Conservation (phyloP, 1,140 invertebrate species). For the Neodiprion pinetum region DNA sequence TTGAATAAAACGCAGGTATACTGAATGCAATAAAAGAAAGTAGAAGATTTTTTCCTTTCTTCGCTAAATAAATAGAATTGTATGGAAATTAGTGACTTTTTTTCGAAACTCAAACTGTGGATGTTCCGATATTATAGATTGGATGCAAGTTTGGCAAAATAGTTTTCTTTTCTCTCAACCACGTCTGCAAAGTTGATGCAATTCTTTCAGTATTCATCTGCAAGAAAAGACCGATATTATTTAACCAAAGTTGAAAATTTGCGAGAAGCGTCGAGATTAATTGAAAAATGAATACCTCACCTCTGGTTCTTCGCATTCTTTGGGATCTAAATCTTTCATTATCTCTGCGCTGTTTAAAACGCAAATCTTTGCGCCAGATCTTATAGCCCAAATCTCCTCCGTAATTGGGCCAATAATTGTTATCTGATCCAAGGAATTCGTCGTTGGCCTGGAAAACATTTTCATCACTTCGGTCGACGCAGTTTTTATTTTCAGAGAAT, state of each 20-base stretch:
- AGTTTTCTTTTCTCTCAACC: conserved; percentile 38
- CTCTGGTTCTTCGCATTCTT: conserved; percentile 19
- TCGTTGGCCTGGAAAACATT: conserved; percentile 1
- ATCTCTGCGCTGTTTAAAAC: conserved; percentile 35
- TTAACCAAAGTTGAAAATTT: conserved; percentile 10
- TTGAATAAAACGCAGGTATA: too few species aligned
- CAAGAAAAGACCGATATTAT: conserved; percentile 18
- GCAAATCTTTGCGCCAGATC: conserved; percentile 39
- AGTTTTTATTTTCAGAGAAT: too few species aligned
- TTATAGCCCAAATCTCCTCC: conserved; percentile 40
- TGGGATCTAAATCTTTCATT: conserved; percentile 33
- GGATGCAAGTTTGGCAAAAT: conserved; percentile 37
- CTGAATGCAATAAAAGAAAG: too few species aligned
- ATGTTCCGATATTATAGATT: conserved; percentile 21
- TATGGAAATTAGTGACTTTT: too few species aligned
- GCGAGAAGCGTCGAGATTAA: not conserved
- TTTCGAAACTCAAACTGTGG: not conserved
- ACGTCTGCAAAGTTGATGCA: conserved; percentile 36
- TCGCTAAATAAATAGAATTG: too few species aligned
- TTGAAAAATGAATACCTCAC: conserved; percentile 25
- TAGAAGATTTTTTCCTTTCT: too few species aligned
- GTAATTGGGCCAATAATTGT: conserved; percentile 39
- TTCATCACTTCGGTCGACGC: too few species aligned
- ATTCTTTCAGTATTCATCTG: conserved; percentile 36
- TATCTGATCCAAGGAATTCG: conserved; percentile 24